Base-by-base conservation (phyloP, 2,113 vertebrate genomes). In the Formicarius rufipectus region DNA sequence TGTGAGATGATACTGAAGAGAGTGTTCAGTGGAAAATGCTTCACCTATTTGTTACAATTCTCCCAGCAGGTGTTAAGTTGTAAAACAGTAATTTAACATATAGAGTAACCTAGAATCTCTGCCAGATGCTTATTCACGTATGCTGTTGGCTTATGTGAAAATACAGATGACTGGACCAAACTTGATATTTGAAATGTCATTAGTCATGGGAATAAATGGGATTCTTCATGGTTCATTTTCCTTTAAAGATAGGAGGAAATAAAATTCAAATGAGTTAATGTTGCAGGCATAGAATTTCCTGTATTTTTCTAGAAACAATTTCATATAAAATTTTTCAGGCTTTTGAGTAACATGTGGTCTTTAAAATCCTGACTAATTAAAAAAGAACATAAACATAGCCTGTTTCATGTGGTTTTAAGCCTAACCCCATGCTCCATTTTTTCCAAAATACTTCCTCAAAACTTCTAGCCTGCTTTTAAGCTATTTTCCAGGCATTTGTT, bases 11-110 rank as follows among this genome's bases (percentile, higher is more conserved):
- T 64, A 20, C 15, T 94, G 73, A 95, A 92, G 44, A 95, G 68
- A 72, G 69, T 68, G 20, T 89, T 95, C 76, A 75, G 42, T 84
- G 76, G 68, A 95, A 97, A 92, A 84, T 50, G 60, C 31, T 95
- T 87, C 60, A 75, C 52, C 35, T 84, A 52, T 87, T 91, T 95
- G 69, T 95, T 91, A 75, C 77, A 81, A 84, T 92, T 96, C 77
- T 94, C 89, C n/a, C 87, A 68, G 73, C 72, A 88, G 80, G 80
- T 68, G 74, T 85, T 93, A 50, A 58, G 49, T 62, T 89, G 53
- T 89, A 95, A 95, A 95, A 68, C 42, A 73, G 87, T 95, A 94
- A 96, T 96, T 93, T 94, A 89, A 87, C 53, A 66, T 92, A 95
- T 53, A 89, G 84, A 95, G 49, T 91, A 96, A 96, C 78, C 66